A percentile compares a stretch with the other conserved stretches of the same genome.
phyloP scores from a whole-genome alignment of 2,888 invertebrate species.

The Eulithis prunata region DNA sequence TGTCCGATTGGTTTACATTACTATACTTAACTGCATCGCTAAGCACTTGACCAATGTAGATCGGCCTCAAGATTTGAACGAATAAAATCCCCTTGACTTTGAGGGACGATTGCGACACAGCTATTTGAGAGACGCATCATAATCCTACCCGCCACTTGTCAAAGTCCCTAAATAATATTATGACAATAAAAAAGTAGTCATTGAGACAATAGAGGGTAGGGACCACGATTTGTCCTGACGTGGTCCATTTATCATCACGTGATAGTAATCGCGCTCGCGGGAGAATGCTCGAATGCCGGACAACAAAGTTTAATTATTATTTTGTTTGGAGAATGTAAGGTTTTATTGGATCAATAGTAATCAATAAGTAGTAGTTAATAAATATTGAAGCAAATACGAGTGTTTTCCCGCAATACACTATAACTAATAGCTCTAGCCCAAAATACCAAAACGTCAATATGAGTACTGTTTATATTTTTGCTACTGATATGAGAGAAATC shows the following conservation, averaged over 20 bases:
- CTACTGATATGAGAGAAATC: too few species aligned
- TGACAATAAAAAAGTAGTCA: conserved; percentile 82
- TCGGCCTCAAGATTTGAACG: background rate
- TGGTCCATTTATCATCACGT: conserved; percentile 77
- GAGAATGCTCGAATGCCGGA: conserved; percentile 69
- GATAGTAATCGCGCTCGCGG: conserved; percentile 78
- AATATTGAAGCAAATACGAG: too few species aligned
- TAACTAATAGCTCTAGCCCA: too few species aligned
- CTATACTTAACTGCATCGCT: too few species aligned
- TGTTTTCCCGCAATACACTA: too few species aligned
- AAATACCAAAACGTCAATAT: too few species aligned
- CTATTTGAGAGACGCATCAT: conserved; percentile 63
- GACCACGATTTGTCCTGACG: conserved; percentile 79
- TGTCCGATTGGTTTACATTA: too few species aligned
- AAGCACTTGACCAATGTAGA: too few species aligned
- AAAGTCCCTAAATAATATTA: conserved; percentile 71
- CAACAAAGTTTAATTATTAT: conserved; percentile 53
- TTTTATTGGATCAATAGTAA: too few species aligned
- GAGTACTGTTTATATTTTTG: too few species aligned
- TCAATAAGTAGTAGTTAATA: too few species aligned
- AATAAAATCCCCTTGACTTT: conserved; percentile 4
- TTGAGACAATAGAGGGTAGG: conserved; percentile 82
- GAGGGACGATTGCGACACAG: conserved; percentile 29
- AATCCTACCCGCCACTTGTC: conserved; percentile 78
- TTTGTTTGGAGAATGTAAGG: background rate